phyloP scores from a whole-genome alignment of 2,113 vertebrate genomes.

The Lampris megalopsis region DNA sequence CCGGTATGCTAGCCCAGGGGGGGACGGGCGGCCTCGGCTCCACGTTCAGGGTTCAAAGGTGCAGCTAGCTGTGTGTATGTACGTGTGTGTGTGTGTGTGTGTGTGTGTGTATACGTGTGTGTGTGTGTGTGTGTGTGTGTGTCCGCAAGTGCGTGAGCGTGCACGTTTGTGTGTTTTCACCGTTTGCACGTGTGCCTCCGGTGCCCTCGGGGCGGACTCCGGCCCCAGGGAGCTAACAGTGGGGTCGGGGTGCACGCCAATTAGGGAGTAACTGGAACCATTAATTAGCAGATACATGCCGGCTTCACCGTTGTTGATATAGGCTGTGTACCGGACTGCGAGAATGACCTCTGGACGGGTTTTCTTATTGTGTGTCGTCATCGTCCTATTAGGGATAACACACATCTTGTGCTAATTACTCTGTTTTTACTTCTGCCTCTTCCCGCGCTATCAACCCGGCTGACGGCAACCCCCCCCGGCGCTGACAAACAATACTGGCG shows the following conservation, averaged over 20 bases:
- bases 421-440: slow-evolving; percentile 21
- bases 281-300: slow-evolving; percentile 74
- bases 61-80: slow-evolving; percentile 49
- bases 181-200: slow-evolving; percentile 12
- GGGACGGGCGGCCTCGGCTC: slow-evolving; percentile 65
- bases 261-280: slow-evolving; percentile 71
- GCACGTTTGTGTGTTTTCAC: background rate
- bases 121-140: background rate
- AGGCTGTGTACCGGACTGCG: slow-evolving; percentile 35
- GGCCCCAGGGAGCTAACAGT: slow-evolving; percentile 60
- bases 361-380: slow-evolving; percentile 41
- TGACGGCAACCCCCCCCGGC: slow-evolving; percentile 2
- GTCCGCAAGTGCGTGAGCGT: slow-evolving; percentile 1
- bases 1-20: slow-evolving; percentile 57
- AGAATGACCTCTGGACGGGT: slow-evolving; percentile 65
- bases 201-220: slow-evolving; percentile 61
- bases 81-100: background rate
- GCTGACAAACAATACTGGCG: slow-evolving; percentile 13
- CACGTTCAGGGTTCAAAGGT: slow-evolving; percentile 78
- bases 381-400: slow-evolving; percentile 28
- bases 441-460: slow-evolving; percentile 9
- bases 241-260: slow-evolving; percentile 64
- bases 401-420: slow-evolving; percentile 30
- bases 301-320: slow-evolving; percentile 64
- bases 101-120: slow-evolving; percentile 12